Evolutionary conservation across 2,113 vertebrate genomes (phyloP).

Genomic region (Phylloscopus trochilus): DNA sequence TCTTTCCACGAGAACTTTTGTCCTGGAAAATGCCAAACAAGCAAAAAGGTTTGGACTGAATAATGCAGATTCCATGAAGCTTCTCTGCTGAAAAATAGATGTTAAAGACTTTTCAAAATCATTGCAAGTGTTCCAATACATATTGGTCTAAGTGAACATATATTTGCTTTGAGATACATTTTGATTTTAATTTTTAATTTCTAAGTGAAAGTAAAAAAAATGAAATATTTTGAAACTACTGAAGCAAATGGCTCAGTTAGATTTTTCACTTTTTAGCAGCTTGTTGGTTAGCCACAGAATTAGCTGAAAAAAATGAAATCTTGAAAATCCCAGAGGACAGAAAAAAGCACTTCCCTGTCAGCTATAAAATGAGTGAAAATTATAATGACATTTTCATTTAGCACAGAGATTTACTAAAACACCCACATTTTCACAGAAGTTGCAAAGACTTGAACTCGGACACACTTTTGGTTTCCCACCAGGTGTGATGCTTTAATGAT

Average conservation of each 20-base stretch:
- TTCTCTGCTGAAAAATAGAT: background rate
- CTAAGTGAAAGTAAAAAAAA: background rate
- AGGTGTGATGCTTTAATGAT: background rate
- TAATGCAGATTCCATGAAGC: background rate
- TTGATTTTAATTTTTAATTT: conserved; percentile 16
- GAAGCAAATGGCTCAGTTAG: background rate
- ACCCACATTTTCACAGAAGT: background rate
- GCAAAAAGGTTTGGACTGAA: background rate
- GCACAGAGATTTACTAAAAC: background rate
- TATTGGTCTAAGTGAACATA: background rate
- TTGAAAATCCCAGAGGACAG: conserved; percentile 4
- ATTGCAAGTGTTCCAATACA: background rate
- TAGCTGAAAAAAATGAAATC: background rate
- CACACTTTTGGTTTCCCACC: background rate
- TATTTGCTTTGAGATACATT: background rate
- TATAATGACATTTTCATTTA: background rate
- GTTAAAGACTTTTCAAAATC: background rate
- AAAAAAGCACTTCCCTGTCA: background rate
- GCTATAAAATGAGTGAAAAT: conserved; percentile 1
- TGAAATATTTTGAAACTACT: conserved; percentile 1
- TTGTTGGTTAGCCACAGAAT: background rate
- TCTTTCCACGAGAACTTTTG: background rate
- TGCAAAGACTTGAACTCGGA: background rate
- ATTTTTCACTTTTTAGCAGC: background rate
- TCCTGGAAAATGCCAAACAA: background rate